Conservation (phyloP, 2,797 vertebrate species). For the Mormyrops attenuatus region DNA sequence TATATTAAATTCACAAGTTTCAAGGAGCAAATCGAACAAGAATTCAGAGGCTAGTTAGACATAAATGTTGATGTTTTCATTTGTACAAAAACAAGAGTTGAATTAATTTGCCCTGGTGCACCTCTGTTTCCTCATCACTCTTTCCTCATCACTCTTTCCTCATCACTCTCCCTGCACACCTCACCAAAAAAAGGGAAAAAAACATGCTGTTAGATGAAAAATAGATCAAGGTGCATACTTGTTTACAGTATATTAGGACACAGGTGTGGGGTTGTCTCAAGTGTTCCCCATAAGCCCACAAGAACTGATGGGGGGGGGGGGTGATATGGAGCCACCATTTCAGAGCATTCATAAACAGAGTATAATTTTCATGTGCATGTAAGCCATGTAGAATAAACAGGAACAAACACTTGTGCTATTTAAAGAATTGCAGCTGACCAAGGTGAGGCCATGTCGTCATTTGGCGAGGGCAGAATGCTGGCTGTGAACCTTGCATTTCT, state of each 20-base stretch:
- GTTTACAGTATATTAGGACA: constrained; percentile 30
- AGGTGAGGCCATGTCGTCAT: neutral
- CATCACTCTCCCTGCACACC: constrained; percentile 2
- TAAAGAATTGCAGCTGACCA: neutral
- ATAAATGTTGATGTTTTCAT: constrained; percentile 27
- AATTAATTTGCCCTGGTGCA: constrained; percentile 23
- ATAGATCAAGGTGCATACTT: constrained; percentile 28
- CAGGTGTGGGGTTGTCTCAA: constrained; percentile 28
- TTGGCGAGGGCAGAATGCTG: neutral
- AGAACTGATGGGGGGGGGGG: constrained; percentile 6
- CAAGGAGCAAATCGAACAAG: constrained; percentile 23
- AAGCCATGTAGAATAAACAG: neutral
- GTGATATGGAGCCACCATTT: constrained; percentile 5
- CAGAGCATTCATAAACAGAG: neutral
- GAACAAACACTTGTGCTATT: neutral
- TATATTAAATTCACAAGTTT: constrained; percentile 12
- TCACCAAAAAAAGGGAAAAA: constrained; percentile 21
- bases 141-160: too few relatives aligned
- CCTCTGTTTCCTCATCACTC: neutral
- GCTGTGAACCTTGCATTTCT: neutral
- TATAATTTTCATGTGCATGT: neutral
- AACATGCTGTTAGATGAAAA: constrained; percentile 30
- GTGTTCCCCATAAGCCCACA: constrained; percentile 22
- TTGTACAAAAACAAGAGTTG: constrained; percentile 25
- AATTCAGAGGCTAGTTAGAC: constrained; percentile 17